Base-by-base conservation (phyloP, 1,140 invertebrate species). In the Drosophila setifemur region DNA sequence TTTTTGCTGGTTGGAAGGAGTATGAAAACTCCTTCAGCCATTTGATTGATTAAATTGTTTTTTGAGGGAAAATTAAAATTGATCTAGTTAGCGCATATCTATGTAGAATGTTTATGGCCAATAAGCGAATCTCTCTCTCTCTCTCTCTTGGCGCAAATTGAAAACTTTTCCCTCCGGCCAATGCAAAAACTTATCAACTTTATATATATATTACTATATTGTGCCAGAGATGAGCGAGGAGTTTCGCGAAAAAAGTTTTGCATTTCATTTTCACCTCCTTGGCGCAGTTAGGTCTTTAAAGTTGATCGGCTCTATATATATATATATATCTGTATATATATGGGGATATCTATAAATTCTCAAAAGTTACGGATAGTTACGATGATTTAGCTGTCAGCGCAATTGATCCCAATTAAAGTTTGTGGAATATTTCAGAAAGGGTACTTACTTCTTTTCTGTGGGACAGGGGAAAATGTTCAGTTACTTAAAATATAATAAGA, bases 31-130 rank as follows among this genome's bases (percentile, higher is more conserved):
- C 12, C n/a, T 28, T 9, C 8, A 31, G 23, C 43, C 37, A 28
- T 26, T 35, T 35, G 48, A 52, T 31, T 77, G 73, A 82, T 76
- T 82, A 73, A 83, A 83, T 71, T 83, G 64, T 74, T 74, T 72
- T 68, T 19, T 26, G 33, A 60, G 67, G 49, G 2, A 3, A 73
- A 75, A 75, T 79, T 86, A 50, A 68, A 63, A 86, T 86, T 29
- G 55, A 86, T 69, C 53, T 57, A 55, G 58, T 85, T 71, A 21
- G 53, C 54, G 37, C 43, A 64, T 50, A 45, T 42, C 48, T 26
- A 60, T 68, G 55, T 52, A 49, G 43, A 60, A 43, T 67, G 54
- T 60, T 58, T 63, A 53, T 54, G 55, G 47, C 53, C 53, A 74
- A 76, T 76, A 64, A 76, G 47, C 45, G 33, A 54, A 44, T 31